Percentiles rank a stretch among this genome's conserved stretches.
Conservation (phyloP, 1,140 invertebrate genomes). For the Aphis craccivora region DNA sequence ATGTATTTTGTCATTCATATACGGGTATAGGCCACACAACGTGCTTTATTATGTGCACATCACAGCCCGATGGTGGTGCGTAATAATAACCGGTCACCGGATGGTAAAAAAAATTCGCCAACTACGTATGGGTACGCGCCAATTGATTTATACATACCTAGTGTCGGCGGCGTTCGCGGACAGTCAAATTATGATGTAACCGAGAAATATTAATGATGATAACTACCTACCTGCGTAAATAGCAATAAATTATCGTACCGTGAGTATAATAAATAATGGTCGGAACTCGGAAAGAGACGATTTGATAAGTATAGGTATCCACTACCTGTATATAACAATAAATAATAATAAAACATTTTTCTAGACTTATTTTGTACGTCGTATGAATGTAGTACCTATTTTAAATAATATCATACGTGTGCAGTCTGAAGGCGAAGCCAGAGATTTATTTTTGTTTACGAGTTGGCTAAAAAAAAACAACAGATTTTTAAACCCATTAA, state of each 20-base stretch:
- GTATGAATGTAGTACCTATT: background rate
- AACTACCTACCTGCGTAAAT: background rate
- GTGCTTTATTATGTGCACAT: background rate
- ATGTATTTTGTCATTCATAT: background rate
- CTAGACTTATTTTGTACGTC: background rate
- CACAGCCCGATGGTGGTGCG: background rate
- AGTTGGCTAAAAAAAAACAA: background rate
- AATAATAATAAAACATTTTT: background rate
- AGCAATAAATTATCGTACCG: background rate
- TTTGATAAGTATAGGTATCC: background rate
- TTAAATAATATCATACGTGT: background rate
- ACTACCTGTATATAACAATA: background rate
- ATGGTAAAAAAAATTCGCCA: conserved; percentile 20
- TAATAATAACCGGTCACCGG: background rate
- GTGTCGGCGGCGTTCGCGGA: background rate
- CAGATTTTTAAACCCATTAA: background rate
- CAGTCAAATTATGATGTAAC: conserved; percentile 15
- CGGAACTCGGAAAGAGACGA: background rate
- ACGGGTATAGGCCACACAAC: conserved; percentile 2
- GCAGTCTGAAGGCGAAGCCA: background rate
- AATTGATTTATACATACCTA: background rate
- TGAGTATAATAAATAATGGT: background rate
- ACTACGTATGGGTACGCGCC: background rate
- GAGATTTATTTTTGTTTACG: background rate
- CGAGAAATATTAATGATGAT: background rate